Conservation (phyloP, 2,797 vertebrate species). For the Microtus agrestis region DNA sequence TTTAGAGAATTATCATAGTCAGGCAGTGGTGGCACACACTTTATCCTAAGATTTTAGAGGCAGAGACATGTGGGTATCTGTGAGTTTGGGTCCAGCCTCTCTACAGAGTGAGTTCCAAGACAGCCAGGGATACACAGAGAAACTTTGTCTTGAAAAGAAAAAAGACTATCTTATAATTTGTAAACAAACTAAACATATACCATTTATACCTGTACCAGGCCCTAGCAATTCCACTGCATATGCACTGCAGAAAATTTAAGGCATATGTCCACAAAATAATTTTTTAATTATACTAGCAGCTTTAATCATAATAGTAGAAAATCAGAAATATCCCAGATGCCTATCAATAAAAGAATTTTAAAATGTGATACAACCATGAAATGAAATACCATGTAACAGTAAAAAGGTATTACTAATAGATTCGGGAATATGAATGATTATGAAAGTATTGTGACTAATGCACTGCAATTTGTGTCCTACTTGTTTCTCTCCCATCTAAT, state of each 20-base stretch:
- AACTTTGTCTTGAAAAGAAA: neutral
- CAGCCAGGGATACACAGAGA: neutral
- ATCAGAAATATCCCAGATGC: neutral
- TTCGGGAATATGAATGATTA: neutral
- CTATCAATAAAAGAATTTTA: constrained; percentile 43
- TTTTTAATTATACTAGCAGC: neutral
- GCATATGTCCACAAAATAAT: neutral
- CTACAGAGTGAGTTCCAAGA: neutral
- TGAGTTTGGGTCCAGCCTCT: neutral
- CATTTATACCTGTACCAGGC: neutral
- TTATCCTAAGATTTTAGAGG: neutral
- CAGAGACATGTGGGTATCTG: neutral
- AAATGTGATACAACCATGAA: constrained; percentile 2
- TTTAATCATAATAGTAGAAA: constrained; percentile 42
- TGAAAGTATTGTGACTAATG: constrained; percentile 25
- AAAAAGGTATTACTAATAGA: constrained; percentile 19
- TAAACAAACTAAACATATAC: constrained; percentile 42
- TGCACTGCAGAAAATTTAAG: constrained; percentile 41
- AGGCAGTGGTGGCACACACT: neutral
- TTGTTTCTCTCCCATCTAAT: neutral
- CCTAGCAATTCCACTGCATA: constrained; percentile 12
- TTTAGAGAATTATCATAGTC: constrained; percentile 34
- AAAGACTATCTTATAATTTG: neutral
- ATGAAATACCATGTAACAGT: neutral
- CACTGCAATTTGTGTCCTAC: neutral